Percentiles rank a stretch among this genome's conserved stretches.
phyloP scores from a whole-genome alignment of 1,140 invertebrate genomes.

The Drosophila yakuba region DNA sequence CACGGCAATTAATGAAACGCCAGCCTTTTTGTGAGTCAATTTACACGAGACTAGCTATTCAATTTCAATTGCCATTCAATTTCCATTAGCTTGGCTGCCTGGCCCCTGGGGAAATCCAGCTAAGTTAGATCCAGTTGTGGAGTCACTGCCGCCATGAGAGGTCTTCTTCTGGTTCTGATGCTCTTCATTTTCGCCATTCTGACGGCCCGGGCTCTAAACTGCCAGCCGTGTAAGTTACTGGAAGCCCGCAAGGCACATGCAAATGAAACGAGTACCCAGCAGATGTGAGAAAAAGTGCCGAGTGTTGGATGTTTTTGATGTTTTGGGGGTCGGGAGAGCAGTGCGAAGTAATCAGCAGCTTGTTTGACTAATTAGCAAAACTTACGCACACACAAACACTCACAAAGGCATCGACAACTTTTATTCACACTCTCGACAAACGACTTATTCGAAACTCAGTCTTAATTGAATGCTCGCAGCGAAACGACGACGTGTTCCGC shows the following conservation, averaged over 20 bases:
- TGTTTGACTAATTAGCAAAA: conserved; percentile 76
- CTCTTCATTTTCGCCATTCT: conserved; percentile 25
- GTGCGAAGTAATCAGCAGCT: conserved; percentile 48
- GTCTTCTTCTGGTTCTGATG: conserved; percentile 36
- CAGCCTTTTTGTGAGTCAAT: conserved; percentile 45
- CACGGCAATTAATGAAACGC: conserved; percentile 46
- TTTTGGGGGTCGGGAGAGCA: background rate
- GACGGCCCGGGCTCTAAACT: conserved; percentile 54
- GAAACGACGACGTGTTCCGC: conserved; percentile 13
- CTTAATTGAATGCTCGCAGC: conserved; percentile 38
- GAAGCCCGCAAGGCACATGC: conserved; percentile 66
- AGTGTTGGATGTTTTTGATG: background rate
- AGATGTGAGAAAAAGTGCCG: conserved; percentile 1
- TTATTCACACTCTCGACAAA: conserved; percentile 5
- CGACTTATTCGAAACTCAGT: conserved; percentile 48
- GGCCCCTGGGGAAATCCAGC: conserved; percentile 61
- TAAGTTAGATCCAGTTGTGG: conserved; percentile 58
- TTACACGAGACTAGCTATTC: conserved; percentile 28
- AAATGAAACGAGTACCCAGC: conserved; percentile 43
- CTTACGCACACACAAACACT: conserved; percentile 50
- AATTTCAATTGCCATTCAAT: conserved; percentile 60
- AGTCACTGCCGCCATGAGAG: conserved; percentile 54
- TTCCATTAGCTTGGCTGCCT: conserved; percentile 40
- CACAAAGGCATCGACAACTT: background rate
- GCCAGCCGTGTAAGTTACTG: conserved; percentile 70